Evolutionary conservation across 2,888 invertebrate genomes (phyloP).

Genomic region (Allacma fusca): DNA sequence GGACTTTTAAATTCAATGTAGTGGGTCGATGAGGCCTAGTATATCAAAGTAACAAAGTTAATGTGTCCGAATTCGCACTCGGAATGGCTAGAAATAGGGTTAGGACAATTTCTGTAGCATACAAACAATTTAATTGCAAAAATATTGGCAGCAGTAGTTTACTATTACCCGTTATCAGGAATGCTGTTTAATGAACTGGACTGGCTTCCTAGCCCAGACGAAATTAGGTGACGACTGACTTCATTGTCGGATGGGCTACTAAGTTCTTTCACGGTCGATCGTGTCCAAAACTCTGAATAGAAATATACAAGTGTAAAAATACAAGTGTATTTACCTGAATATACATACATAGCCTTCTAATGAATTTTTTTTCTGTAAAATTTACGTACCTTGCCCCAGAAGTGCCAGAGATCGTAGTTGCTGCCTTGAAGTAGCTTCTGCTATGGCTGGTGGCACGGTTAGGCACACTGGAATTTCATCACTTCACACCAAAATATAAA

Average conservation of each 20-base stretch:
- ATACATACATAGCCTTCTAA: not conserved
- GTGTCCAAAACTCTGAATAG: slow-evolving; percentile 60
- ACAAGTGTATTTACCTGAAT: slow-evolving; percentile 49
- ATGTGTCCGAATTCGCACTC: too few relatives aligned
- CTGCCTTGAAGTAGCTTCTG: slow-evolving; percentile 87
- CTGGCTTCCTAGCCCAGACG: slow-evolving; percentile 60
- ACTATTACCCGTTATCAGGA: slow-evolving; percentile 30
- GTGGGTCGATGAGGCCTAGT: slow-evolving; percentile 56
- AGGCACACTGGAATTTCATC: slow-evolving; percentile 93
- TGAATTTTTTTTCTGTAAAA: not conserved
- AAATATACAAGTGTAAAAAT: not conserved
- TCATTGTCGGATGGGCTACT: slow-evolving; percentile 60
- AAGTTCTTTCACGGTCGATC: slow-evolving; percentile 57
- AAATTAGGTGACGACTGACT: slow-evolving; percentile 57
- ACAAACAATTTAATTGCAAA: too few relatives aligned
- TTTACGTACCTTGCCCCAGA: slow-evolving; percentile 74
- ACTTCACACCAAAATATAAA: slow-evolving; percentile 67
- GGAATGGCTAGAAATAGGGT: too few relatives aligned
- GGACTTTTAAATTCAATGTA: slow-evolving; percentile 59
- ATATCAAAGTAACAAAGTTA: not conserved
- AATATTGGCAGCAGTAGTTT: too few relatives aligned
- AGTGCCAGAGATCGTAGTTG: slow-evolving; percentile 89
- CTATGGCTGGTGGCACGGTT: slow-evolving; percentile 82
- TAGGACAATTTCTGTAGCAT: too few relatives aligned
- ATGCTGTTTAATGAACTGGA: slow-evolving; percentile 61